phyloP scores from a whole-genome alignment of 2,888 invertebrate genomes.

The Eugnorisma glareosa region DNA sequence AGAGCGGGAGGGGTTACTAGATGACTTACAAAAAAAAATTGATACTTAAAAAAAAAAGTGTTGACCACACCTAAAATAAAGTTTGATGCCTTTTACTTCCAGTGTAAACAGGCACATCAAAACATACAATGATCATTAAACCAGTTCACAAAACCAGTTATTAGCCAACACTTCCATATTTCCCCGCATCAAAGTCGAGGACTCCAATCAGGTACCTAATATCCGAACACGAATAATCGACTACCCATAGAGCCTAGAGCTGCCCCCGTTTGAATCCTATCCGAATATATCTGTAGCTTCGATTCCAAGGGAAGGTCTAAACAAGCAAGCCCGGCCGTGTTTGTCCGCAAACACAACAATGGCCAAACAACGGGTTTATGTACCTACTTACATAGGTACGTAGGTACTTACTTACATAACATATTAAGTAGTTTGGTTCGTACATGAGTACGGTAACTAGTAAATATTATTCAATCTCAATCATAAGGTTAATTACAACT shows the following conservation, averaged over 20 bases:
- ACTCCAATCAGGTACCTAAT: constrained; percentile 23
- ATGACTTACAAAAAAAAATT: no score
- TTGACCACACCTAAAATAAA: background rate
- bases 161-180: background rate
- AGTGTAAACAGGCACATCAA: background rate
- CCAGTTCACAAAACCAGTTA: background rate
- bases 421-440: constrained; percentile 3
- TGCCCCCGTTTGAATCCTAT: constrained; percentile 35
- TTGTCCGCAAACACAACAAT: constrained; percentile 72
- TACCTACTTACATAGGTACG: constrained; percentile 35
- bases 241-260: constrained; percentile 15
- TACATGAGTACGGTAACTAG: background rate
- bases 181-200: constrained; percentile 15
- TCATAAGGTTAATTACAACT: background rate
- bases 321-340: constrained; percentile 68
- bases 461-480: background rate
- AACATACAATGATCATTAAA: background rate
- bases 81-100: background rate
- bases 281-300: constrained; percentile 57
- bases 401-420: constrained; percentile 18
- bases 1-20: no score
- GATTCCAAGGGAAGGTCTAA: constrained; percentile 64
- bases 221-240: constrained; percentile 31
- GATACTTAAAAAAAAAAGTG: no score
- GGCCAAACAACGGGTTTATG: constrained; percentile 69